phyloP scores from a whole-genome alignment of 2,797 vertebrate genomes.

The Eutrigla gurnardus region DNA sequence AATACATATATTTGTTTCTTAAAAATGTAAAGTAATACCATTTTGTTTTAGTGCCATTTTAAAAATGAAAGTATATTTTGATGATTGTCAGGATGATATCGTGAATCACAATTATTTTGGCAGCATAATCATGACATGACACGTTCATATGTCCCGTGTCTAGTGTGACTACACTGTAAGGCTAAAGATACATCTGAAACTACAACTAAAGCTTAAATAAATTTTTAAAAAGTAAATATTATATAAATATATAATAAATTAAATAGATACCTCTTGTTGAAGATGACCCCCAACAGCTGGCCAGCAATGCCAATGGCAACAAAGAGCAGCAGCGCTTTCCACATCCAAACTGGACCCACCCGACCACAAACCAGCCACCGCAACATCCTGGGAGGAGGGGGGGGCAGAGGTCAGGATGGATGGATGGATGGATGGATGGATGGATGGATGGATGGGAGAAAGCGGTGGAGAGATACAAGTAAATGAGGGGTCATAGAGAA shows the following conservation, averaged over 20 bases:
- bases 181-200: background rate
- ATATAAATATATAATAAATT: too few relatives aligned
- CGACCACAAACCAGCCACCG: conserved; percentile 82
- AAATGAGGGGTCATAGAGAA: background rate
- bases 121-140: too few relatives aligned
- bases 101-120: too few relatives aligned
- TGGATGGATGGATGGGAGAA: background rate
- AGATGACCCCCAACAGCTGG: conserved; percentile 89
- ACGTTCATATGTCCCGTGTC: too few relatives aligned
- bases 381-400: conserved; percentile 79
- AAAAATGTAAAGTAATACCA: too few relatives aligned
- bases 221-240: background rate
- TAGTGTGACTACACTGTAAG: background rate
- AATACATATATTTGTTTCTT: too few relatives aligned
- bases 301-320: conserved; percentile 87
- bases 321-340: conserved; percentile 88
- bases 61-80: too few relatives aligned
- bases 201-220: background rate
- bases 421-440: background rate
- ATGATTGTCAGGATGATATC: too few relatives aligned
- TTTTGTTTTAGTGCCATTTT: too few relatives aligned
- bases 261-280: conserved; percentile 86
- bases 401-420: background rate
- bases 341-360: conserved; percentile 82
- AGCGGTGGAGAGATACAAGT: background rate